A percentile compares a stretch with the other conserved stretches of the same genome.
phyloP scores from a whole-genome alignment of 2,888 invertebrate species.

The Piscicola geometra region DNA sequence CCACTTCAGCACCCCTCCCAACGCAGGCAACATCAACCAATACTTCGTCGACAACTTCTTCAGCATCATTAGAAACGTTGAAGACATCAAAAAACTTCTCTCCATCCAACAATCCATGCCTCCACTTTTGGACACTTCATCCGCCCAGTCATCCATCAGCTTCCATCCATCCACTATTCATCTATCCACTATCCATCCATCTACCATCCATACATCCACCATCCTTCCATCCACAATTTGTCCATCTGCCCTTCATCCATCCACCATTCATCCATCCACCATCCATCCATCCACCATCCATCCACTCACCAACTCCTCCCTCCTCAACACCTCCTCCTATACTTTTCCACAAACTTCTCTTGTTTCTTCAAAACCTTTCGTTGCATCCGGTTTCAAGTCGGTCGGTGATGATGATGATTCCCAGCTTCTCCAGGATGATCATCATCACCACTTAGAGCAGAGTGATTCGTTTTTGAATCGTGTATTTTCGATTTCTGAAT shows the following conservation, averaged over 20 bases:
- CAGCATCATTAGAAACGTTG: conserved; percentile 16
- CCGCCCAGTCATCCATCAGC: no score
- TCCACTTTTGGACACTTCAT: not conserved
- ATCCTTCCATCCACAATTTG: no score
- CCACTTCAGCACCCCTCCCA: no score
- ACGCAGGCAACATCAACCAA: not conserved
- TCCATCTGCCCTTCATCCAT: no score
- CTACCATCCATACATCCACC: no score
- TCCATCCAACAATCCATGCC: not conserved
- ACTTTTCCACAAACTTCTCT: not conserved
- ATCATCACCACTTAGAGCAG: not conserved
- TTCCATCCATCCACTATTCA: no score
- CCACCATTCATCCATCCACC: no score
- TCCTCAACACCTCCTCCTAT: not conserved
- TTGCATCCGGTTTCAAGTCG: not conserved
- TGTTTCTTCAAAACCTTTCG: conserved; percentile 8
- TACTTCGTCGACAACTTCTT: conserved; percentile 14
- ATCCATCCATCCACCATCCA: no score
- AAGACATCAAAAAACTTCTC: conserved; percentile 11
- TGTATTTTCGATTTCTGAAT: no score
- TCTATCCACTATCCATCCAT: no score
- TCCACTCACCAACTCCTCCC: not conserved
- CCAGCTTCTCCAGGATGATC: not conserved
- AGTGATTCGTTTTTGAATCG: no score
- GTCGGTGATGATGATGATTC: no score